Conservation (phyloP, 2,797 vertebrate species). For the Neostethus bicornis region DNA sequence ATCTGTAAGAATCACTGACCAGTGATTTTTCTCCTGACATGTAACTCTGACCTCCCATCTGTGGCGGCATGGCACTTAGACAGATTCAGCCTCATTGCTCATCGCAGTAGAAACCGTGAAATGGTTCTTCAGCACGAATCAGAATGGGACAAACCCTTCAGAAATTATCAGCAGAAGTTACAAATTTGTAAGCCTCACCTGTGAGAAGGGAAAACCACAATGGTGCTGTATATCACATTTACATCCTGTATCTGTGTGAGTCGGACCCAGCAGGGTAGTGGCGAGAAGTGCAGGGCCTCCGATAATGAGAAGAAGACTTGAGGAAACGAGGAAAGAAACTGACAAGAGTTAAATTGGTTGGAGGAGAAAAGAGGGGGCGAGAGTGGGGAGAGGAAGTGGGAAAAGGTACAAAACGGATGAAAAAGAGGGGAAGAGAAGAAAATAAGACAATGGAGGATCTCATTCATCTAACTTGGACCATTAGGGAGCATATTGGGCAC, state of each 20-base stretch:
- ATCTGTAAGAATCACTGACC: conserved; percentile 30
- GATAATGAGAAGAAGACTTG: conserved; percentile 37
- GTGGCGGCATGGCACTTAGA: conserved; percentile 44
- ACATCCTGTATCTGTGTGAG: conserved; percentile 40
- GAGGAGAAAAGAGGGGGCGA: conserved; percentile 19
- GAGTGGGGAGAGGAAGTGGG: conserved; percentile 31
- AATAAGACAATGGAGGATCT: conserved; percentile 53
- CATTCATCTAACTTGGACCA: conserved; percentile 76
- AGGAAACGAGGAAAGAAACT: conserved; percentile 36
- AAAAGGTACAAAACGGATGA: conserved; percentile 27
- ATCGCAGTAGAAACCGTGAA: conserved; percentile 20
- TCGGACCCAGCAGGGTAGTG: conserved; percentile 35
- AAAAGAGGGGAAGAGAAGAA: conserved; percentile 30
- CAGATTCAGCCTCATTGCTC: conserved; percentile 30
- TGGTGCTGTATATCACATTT: conserved; percentile 32
- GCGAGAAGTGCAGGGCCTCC: conserved; percentile 1
- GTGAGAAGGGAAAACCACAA: conserved; percentile 22
- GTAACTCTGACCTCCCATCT: conserved; percentile 40
- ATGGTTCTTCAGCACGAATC: conserved; percentile 1
- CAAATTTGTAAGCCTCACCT: conserved; percentile 22
- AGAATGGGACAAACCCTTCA: conserved; percentile 2
- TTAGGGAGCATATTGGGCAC: conserved; percentile 82
- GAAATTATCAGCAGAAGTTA: conserved; percentile 9
- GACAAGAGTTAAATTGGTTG: conserved; percentile 50
- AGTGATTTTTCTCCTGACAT: conserved; percentile 38